phyloP scores from a whole-genome alignment of 2,888 invertebrate species.

The Morinoia aosen region DNA sequence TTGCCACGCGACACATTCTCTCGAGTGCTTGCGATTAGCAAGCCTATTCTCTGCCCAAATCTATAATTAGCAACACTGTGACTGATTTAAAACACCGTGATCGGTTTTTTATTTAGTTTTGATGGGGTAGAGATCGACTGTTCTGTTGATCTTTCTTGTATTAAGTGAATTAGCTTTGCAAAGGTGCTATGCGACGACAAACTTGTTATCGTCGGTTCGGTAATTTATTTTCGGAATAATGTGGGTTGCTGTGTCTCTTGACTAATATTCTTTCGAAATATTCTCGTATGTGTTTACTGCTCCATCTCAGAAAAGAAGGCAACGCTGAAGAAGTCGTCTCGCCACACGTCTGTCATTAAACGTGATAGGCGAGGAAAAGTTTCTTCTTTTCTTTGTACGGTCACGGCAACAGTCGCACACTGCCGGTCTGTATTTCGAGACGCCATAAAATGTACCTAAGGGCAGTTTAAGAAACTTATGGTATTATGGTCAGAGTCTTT shows the following conservation, averaged over 20 bases:
- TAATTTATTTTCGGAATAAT: not conserved
- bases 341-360: not conserved
- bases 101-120: not conserved
- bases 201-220: not conserved
- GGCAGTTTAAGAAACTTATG: conserved; percentile 32
- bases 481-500: conserved; percentile 19
- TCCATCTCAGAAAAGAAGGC: not conserved
- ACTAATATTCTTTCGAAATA: not conserved
- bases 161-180: not conserved
- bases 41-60: not conserved
- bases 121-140: not conserved
- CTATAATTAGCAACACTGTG: not conserved
- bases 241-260: not conserved
- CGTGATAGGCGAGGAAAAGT: not conserved
- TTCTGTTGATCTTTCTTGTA: not conserved
- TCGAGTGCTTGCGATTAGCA: not conserved
- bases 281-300: not conserved
- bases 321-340: not conserved
- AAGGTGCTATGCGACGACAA: not conserved
- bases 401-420: not conserved
- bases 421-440: not conserved
- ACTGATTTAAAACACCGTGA: not conserved
- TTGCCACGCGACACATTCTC: conserved; percentile 1
- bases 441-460: not conserved
- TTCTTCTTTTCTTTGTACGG: not conserved